Base-by-base conservation (phyloP, 2,113 vertebrate species). In the Felis chaus region DNA sequence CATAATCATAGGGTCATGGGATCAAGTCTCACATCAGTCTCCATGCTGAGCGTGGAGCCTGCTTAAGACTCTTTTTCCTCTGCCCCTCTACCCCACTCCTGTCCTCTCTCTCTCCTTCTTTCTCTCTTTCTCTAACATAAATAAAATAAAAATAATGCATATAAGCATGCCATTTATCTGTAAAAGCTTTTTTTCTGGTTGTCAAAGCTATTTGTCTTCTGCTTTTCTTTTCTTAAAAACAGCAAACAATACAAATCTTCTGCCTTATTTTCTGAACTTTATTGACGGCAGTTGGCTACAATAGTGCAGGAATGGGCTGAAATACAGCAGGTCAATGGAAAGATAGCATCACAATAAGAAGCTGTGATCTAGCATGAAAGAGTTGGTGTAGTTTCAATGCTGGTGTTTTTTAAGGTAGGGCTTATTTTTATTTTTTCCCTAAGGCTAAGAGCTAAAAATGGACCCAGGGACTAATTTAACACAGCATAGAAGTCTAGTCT, bases 401-500 rank as follows among this genome's bases (percentile, higher is more conserved):
- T 4, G 9, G n/a, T 95, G 23, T 73, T 88, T 96, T 91, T 73
- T 81, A 93, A 95, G 83, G 25, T 82, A 94, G 36, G 53, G 78
- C 92, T 76, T 69, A 82, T 63, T 96, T 95, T 95, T 94, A 69
- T 91, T 94, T 97, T 80, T 41, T 27, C 80, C 74, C 80, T 91
- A 50, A 85, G 33, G 71, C 80, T 92, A 90, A 89, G 63, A 94
- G 79, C 53, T 96, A 89, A 97, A 96, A 95, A 95, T 88, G 74
- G 76, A 94, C 76, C 18, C 69, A 48, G 33, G 25, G 79, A 25
- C 23, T 89, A 92, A 94, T 92, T 96, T 84, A 90, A 80, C 48
- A 55, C 50, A 76, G 83, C 27, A 80, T 4, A 95, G 68, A 91
- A 81, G 5, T 61, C n/a, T 71, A 78, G 90, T 25, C 65, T 71